Evolutionary conservation across 2,797 vertebrate genomes (phyloP), one percentile per base, ranked within the genome.

Genomic region (Enteromius paludinosus): DNA sequence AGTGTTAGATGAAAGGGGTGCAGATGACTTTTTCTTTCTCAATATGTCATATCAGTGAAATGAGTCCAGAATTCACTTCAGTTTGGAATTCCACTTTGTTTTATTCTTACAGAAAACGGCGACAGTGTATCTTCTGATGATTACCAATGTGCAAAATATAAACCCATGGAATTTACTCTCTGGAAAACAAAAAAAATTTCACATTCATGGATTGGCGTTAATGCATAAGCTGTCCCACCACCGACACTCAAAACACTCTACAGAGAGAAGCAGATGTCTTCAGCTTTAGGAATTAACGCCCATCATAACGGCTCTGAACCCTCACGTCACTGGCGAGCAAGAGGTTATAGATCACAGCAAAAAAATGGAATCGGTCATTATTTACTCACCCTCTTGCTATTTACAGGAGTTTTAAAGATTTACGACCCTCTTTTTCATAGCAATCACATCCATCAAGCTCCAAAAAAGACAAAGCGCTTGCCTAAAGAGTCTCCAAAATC

Each of bases 131-230:
- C 88, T 38, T 86, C 75, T 84, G 64, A 80, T 78, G 77, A 86
- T 87, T 82, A 81, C 84, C 89, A 84, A 85, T 92, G 91, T 92
- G 92, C 91, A 91, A 90, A 91, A 87, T 89, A 86, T 85, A 30
- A 85, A 82, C 82, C 70, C 47, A 79, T 52, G 77, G 77, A 78
- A 84, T 83, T 72, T 23, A 66, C 54, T 79, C 45, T 74, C 71
- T 77, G 79, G 47, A 65, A 78, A 89, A 78, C 56, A 78, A 78
- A n/a, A 47, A 17, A 66, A 81, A 23, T 30, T 92, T 93, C 91
- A 94, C 91, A 93, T 95, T 94, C 88, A 90, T 83, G 91, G 93
- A 91, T 90, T 90, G 87, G 85, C 92, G 78, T 87, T 90, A 49
- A 23, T 78, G 87, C 43, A 59, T 80, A 78, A 49, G 83, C 69